phyloP scores from a whole-genome alignment of 2,888 invertebrate genomes.

The Trachelus stipa region DNA sequence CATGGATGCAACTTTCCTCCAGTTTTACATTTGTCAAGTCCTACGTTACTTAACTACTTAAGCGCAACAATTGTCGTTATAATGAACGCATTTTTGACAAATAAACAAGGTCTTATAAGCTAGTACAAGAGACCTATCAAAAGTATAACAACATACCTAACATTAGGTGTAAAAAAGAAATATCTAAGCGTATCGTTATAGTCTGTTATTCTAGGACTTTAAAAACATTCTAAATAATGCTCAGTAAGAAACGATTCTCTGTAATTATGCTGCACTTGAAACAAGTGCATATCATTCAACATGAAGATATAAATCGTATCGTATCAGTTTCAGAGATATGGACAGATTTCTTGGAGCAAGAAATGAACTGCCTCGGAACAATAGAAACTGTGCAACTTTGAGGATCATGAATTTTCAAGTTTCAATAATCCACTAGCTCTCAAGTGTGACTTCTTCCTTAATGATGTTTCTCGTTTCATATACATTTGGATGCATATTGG shows the following conservation, averaged over 20 bases:
- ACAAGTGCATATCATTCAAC: background rate
- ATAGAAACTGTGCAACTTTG: background rate
- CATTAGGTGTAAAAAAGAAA: background rate
- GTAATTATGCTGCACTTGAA: background rate
- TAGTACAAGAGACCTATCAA: background rate
- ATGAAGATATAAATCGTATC: background rate
- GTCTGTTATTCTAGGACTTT: background rate
- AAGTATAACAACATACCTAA: background rate
- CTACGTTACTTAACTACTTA: background rate
- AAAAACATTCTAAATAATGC: background rate
- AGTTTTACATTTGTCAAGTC: background rate
- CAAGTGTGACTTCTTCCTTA: background rate
- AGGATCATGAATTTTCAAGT: background rate
- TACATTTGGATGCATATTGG: background rate
- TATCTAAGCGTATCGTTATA: background rate
- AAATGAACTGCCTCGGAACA: background rate
- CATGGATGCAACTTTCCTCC: background rate
- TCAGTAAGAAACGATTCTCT: background rate
- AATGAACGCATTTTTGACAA: background rate
- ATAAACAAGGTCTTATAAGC: background rate
- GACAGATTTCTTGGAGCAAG: background rate
- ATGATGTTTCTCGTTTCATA: background rate
- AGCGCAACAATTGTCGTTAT: background rate
- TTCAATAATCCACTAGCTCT: background rate
- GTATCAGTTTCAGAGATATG: background rate